Evolutionary conservation across 1,140 invertebrate species (phyloP).

Genomic region (Papilio xuthus): DNA sequence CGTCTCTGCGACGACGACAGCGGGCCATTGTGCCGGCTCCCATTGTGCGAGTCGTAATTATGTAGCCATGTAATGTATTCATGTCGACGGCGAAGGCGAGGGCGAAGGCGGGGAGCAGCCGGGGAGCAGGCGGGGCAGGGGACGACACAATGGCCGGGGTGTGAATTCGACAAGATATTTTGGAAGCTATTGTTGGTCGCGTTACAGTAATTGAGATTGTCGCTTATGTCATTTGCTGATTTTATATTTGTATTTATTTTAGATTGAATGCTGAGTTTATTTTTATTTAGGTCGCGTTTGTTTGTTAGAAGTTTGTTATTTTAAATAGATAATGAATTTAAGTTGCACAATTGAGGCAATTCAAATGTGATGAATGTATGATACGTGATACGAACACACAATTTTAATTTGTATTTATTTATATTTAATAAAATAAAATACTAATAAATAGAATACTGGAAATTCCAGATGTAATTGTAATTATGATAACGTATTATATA

Average conservation of each 20-base stretch:
- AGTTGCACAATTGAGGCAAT: neutral
- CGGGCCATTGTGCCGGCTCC: slow-evolving; percentile 36
- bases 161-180: slow-evolving; percentile 29
- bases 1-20: slow-evolving; percentile 41
- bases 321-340: neutral
- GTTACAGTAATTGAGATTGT: slow-evolving; percentile 23
- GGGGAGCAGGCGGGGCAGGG: neutral
- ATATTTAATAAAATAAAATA: too few species aligned
- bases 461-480: too few species aligned
- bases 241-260: slow-evolving; percentile 3
- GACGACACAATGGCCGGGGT: slow-evolving; percentile 31
- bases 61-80: slow-evolving; percentile 47
- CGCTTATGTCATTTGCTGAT: slow-evolving; percentile 21
- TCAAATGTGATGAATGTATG: neutral
- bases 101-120: neutral
- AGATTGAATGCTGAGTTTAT: neutral
- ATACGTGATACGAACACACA: neutral
- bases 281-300: neutral
- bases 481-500: too few species aligned
- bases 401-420: neutral
- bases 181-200: neutral
- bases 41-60: slow-evolving; percentile 49
- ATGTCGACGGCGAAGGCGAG: slow-evolving; percentile 20
- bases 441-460: too few species aligned
- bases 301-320: slow-evolving; percentile 1